phyloP scores from a whole-genome alignment of 2,888 invertebrate species.

The Synergus japonicus region DNA sequence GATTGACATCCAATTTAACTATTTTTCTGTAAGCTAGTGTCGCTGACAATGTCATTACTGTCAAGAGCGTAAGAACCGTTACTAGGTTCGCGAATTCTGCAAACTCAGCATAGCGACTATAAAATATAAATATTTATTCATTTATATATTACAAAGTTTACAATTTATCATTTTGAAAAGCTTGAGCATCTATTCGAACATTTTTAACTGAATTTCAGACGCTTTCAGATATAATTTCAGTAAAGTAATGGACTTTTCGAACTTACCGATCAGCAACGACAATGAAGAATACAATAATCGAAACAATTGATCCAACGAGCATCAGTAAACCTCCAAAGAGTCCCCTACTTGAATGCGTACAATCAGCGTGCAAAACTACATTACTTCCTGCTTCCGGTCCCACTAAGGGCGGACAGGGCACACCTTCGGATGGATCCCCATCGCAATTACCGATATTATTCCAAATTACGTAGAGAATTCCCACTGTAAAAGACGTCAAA shows the following conservation, averaged over 20 bases:
- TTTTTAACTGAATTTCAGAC: too few species aligned
- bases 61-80: not conserved
- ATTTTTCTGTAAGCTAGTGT: slow-evolving; percentile 20
- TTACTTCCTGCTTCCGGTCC: slow-evolving; percentile 29
- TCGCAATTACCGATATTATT: slow-evolving; percentile 13
- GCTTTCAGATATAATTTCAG: not conserved
- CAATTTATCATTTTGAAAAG: not conserved
- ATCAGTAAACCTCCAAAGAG: slow-evolving; percentile 16
- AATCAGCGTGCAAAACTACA: slow-evolving; percentile 17
- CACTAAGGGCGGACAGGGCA: slow-evolving; percentile 6
- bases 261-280: not conserved
- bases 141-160: not conserved
- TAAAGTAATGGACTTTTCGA: not conserved
- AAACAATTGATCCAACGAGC: slow-evolving; percentile 23
- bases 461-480: not conserved
- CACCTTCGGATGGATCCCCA: not conserved
- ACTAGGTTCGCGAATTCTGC: slow-evolving; percentile 7
- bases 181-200: too few species aligned
- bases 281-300: slow-evolving; percentile 18
- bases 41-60: slow-evolving; percentile 28
- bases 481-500: not conserved
- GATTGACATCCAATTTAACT: slow-evolving; percentile 26
- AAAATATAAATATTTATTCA: not conserved
- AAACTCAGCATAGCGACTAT: slow-evolving; percentile 22
- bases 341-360: slow-evolving; percentile 7